phyloP scores from a whole-genome alignment of 2,113 vertebrate genomes.

The Proterorhinus semilunaris region DNA sequence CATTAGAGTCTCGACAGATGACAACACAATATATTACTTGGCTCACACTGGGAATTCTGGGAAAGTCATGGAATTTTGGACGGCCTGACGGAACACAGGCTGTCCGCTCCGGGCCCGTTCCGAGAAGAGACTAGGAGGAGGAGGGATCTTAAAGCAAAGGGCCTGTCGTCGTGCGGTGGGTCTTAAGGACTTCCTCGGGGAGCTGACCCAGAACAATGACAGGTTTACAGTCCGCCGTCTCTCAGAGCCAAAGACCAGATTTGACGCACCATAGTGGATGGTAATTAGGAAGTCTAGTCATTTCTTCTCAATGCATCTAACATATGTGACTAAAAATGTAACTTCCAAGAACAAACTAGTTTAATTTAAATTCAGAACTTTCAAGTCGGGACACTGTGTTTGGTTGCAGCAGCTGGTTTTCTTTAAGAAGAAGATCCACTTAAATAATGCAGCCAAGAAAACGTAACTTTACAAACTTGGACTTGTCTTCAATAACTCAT shows the following conservation, averaged over 20 bases:
- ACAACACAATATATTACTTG: slow-evolving; percentile 75
- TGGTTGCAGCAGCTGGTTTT: slow-evolving; percentile 5
- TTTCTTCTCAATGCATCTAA: slow-evolving; percentile 35
- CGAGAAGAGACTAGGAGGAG: slow-evolving; percentile 21
- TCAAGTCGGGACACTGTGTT: slow-evolving; percentile 5
- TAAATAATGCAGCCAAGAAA: slow-evolving; percentile 4
- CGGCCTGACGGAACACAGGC: slow-evolving; percentile 74
- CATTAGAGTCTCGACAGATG: slow-evolving; percentile 63
- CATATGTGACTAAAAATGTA: slow-evolving; percentile 10
- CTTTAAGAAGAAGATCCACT: slow-evolving; percentile 7
- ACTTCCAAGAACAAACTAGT: not conserved
- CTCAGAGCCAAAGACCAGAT: slow-evolving; percentile 37
- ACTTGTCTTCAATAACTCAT: not conserved
- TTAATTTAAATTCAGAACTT: not conserved
- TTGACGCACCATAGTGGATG: slow-evolving; percentile 14
- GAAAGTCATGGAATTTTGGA: slow-evolving; percentile 79
- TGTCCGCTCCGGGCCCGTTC: slow-evolving; percentile 62
- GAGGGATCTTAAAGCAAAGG: slow-evolving; percentile 29
- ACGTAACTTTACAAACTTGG: slow-evolving; percentile 5
- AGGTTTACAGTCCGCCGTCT: slow-evolving; percentile 51
- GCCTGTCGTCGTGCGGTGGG: slow-evolving; percentile 29
- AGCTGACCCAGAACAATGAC: slow-evolving; percentile 68
- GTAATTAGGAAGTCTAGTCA: slow-evolving; percentile 25
- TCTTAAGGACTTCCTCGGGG: slow-evolving; percentile 49
- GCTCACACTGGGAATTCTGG: slow-evolving; percentile 63